phyloP scores from a whole-genome alignment of 2,888 invertebrate genomes.

The Clitarchus hookeri region DNA sequence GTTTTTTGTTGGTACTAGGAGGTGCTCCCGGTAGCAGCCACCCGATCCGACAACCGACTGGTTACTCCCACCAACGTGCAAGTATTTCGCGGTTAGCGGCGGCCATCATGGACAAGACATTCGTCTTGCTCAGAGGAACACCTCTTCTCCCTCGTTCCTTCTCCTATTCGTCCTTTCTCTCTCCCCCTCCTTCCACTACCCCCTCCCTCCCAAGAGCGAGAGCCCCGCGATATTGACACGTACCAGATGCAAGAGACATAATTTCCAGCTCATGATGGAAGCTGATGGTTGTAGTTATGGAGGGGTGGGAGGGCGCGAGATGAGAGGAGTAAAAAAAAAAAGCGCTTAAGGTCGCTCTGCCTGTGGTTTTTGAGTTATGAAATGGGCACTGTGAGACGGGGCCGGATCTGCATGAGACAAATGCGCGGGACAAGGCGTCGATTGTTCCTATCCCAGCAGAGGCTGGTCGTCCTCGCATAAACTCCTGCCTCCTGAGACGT shows the following conservation, averaged over 20 bases:
- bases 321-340: background rate
- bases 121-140: slow-evolving; percentile 18
- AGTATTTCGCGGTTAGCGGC: slow-evolving; percentile 24
- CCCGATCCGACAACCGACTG: background rate
- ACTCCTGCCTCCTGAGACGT: background rate
- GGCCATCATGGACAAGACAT: slow-evolving; percentile 23
- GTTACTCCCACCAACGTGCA: background rate
- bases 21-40: background rate
- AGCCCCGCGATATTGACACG: slow-evolving; percentile 16
- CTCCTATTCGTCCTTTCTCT: slow-evolving; percentile 16
- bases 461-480: background rate
- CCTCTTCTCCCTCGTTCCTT: background rate
- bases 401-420: background rate
- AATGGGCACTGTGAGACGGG: background rate
- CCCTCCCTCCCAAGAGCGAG: background rate
- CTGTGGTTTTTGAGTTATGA: slow-evolving; percentile 22
- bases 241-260: slow-evolving; percentile 22
- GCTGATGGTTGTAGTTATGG: slow-evolving; percentile 22
- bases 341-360: slow-evolving; percentile 11
- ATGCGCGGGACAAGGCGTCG: background rate
- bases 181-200: background rate
- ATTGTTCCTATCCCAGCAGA: background rate
- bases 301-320: background rate
- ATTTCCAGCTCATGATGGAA: slow-evolving; percentile 23
- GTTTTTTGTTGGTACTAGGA: background rate